A percentile compares a stretch with the other conserved stretches of the same genome.
Conservation (phyloP, 2,113 vertebrate genomes). For the Gopherus evgoodei region DNA sequence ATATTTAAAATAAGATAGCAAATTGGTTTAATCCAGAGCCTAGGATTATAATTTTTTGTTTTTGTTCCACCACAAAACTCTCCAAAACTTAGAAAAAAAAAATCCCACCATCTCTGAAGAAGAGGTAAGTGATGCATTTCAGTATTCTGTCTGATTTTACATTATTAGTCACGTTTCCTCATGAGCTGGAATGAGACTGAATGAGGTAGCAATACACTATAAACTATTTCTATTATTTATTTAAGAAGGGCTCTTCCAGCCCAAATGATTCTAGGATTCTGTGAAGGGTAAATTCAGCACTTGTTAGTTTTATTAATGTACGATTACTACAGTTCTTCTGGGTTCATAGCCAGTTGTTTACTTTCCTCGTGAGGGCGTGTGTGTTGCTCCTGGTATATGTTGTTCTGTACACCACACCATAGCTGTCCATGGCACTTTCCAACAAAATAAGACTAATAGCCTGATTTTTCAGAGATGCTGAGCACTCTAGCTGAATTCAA, state of each 20-base stretch:
- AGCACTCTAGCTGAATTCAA: not conserved
- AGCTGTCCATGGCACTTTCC: not conserved
- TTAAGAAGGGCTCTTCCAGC: not conserved
- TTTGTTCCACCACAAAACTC: constrained; percentile 56
- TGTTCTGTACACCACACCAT: rapidly evolving
- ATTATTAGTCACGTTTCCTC: not conserved
- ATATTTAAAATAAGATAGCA: constrained; percentile 54
- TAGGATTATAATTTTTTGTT: constrained; percentile 19
- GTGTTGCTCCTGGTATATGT: not conserved
- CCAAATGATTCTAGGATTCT: not conserved
- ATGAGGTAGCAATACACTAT: not conserved
- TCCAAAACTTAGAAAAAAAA: constrained; percentile 27
- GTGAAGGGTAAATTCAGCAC: not conserved
- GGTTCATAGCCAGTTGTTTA: not conserved
- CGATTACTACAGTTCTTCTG: rapidly evolving
- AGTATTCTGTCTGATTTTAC: constrained; percentile 47
- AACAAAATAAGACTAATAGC: rapidly evolving
- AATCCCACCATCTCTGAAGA: not conserved
- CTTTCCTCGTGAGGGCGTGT: not conserved
- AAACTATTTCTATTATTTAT: not conserved
- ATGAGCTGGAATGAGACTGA: not conserved
- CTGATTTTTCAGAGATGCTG: rapidly evolving
- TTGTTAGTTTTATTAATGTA: not conserved
- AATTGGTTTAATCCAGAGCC: constrained; percentile 48
- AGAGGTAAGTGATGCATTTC: constrained; percentile 21